Percentiles rank a stretch among this genome's conserved stretches.
Conservation (phyloP, 1,140 invertebrate genomes). For the Plectrocnemia conspersa region DNA sequence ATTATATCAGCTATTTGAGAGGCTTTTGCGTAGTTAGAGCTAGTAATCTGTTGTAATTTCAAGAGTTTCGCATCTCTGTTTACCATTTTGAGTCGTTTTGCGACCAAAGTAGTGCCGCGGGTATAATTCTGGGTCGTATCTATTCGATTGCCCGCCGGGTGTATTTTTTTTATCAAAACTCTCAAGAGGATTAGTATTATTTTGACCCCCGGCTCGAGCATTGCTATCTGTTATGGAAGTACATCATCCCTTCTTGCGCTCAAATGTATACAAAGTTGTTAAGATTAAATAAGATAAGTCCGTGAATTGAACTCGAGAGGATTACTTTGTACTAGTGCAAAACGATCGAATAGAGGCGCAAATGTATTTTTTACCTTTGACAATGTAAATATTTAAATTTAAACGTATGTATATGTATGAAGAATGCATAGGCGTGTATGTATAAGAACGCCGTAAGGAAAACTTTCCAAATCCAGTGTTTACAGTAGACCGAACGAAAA, state of each 20-base stretch:
- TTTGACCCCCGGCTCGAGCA: conserved; percentile 9
- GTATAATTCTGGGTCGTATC: background rate
- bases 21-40: too few species aligned
- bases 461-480: conserved; percentile 34
- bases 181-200: conserved; percentile 13
- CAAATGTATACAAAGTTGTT: conserved; percentile 30
- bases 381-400: background rate
- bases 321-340: too few species aligned
- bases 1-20: too few species aligned
- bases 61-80: background rate
- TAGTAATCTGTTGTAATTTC: too few species aligned
- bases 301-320: too few species aligned
- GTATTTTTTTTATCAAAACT: conserved; percentile 14
- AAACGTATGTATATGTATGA: background rate
- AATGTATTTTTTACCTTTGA: too few species aligned
- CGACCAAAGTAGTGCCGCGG: background rate
- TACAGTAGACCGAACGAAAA: conserved; percentile 31
- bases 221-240: background rate
- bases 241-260: background rate
- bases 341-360: too few species aligned
- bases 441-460: background rate
- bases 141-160: background rate
- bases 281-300: conserved; percentile 33
- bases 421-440: background rate
- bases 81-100: background rate